phyloP scores from a whole-genome alignment of 2,113 vertebrate species.

The Triplophysa siluroides region DNA sequence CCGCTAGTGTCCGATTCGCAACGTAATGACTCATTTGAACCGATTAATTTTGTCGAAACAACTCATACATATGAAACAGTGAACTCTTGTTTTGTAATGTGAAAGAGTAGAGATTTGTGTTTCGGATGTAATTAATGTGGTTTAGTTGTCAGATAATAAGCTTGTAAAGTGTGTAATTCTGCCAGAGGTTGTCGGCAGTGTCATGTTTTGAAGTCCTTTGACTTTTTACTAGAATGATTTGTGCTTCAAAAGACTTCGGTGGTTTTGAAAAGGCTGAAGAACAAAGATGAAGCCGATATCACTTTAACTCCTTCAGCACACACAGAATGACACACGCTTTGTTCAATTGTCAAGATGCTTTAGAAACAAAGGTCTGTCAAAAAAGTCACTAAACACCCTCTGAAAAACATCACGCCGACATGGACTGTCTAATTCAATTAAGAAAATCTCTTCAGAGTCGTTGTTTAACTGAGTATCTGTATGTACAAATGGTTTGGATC shows the following conservation, averaged over 20 bases:
- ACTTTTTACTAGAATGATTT: too few relatives aligned
- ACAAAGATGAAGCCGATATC: background rate
- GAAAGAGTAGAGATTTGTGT: background rate
- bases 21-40: too few relatives aligned
- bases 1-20: too few relatives aligned
- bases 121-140: background rate
- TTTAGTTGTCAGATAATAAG: constrained; percentile 28
- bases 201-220: constrained; percentile 1
- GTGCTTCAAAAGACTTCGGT: background rate
- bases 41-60: too few relatives aligned
- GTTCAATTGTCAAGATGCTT: background rate
- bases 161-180: background rate
- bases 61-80: background rate
- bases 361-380: too few relatives aligned
- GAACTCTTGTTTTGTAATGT: constrained; percentile 57
- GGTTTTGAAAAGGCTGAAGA: background rate
- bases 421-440: too few relatives aligned
- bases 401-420: too few relatives aligned
- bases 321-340: background rate
- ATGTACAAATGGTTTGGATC: too few relatives aligned
- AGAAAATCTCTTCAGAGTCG: too few relatives aligned
- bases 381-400: too few relatives aligned
- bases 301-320: constrained; percentile 8
- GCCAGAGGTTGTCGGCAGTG: background rate
- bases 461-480: too few relatives aligned